Evolutionary conservation across 1,140 invertebrate genomes (phyloP).

Genomic region (Calephelis nemesis): DNA sequence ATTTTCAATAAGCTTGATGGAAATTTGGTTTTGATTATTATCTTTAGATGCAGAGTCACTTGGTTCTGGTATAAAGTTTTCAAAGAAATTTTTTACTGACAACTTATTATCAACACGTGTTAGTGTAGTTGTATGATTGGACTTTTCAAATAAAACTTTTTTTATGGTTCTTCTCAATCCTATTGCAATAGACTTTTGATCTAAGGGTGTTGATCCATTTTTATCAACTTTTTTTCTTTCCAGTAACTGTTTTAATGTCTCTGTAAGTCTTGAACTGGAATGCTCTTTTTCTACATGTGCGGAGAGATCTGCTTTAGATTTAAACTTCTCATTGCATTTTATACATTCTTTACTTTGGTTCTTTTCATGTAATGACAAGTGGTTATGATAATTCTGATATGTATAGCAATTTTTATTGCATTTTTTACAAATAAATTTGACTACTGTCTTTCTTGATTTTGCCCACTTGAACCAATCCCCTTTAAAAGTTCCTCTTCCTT

Average conservation of each 20-base stretch:
- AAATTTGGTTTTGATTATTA: conserved; percentile 31
- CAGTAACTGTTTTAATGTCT: conserved; percentile 57
- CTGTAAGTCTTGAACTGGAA: conserved; percentile 53
- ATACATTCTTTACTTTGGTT: conserved; percentile 48
- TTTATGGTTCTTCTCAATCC: conserved; percentile 15
- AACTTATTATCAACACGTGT: conserved; percentile 36
- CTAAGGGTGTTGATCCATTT: conserved; percentile 28
- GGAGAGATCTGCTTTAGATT: conserved; percentile 39
- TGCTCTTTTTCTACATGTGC: conserved; percentile 51
- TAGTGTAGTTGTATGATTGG: conserved; percentile 35
- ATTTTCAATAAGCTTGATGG: conserved; percentile 34
- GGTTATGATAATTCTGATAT: conserved; percentile 60
- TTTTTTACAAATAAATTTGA: conserved; percentile 49
- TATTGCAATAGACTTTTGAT: neutral
- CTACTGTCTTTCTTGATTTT: conserved; percentile 26
- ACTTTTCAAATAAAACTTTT: conserved; percentile 6
- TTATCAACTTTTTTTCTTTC: conserved; percentile 33
- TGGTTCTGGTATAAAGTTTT: conserved; percentile 56
- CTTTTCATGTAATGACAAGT: conserved; percentile 49
- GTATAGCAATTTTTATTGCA: conserved; percentile 66
- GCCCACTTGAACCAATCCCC: neutral
- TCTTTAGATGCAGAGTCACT: conserved; percentile 32
- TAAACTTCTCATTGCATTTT: conserved; percentile 53
- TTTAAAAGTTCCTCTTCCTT: neutral
- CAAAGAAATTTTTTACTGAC: conserved; percentile 59